These are phyloP conservation scores for Sigmodon hispidus DNA, from an alignment of 2,113 vertebrate species.

Conservation along the genomic window DNA sequence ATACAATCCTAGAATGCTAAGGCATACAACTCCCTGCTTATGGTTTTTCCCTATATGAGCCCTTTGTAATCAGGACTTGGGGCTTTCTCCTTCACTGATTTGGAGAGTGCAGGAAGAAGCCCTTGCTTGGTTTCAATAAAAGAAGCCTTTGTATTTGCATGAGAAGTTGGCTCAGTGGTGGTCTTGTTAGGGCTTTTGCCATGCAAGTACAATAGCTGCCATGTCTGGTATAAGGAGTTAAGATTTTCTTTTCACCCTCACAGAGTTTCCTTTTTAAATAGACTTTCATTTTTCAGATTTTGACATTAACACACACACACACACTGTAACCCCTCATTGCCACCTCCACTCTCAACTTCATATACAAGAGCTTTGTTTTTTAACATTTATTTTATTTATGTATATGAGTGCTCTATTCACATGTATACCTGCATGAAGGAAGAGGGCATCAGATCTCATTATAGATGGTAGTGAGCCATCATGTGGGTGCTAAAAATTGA, in stretches of 20 bases:
- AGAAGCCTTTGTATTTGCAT: too few species aligned
- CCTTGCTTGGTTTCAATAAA: too few species aligned
- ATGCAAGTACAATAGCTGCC: too few species aligned
- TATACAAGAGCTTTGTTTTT: neutral
- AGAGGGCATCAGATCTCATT: neutral
- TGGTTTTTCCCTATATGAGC: too few species aligned
- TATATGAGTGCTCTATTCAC: neutral
- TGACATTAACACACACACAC: neutral
- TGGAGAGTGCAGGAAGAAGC: too few species aligned
- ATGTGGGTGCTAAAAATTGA: neutral
- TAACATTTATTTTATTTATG: neutral
- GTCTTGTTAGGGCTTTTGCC: too few species aligned
- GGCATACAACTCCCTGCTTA: too few species aligned
- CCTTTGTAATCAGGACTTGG: too few species aligned
- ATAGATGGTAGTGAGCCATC: neutral
- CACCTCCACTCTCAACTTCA: neutral
- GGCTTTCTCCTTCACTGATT: too few species aligned
- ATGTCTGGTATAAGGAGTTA: neutral
- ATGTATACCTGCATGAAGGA: neutral
- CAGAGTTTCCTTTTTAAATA: neutral
- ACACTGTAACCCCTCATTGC: neutral
- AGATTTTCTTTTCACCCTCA: neutral
- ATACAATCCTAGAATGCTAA: too few species aligned
- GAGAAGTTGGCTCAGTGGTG: too few species aligned
- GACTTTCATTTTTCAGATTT: neutral